phyloP scores from a whole-genome alignment of 2,113 vertebrate species.

The Condylura cristata region DNA sequence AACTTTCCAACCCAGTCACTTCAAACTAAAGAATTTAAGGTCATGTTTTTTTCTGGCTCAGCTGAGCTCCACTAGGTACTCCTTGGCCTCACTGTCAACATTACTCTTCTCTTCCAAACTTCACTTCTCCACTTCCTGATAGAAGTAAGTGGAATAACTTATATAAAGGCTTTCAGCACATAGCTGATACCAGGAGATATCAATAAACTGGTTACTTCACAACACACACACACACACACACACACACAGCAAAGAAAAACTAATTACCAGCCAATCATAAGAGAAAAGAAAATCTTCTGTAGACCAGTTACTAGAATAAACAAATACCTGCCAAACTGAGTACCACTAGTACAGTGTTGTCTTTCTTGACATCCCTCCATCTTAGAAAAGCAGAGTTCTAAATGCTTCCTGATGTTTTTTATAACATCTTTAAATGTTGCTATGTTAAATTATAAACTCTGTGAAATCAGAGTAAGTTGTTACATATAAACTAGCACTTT shows the following conservation, averaged over 20 bases:
- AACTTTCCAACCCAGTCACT: neutral
- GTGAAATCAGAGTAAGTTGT: neutral
- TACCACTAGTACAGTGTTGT: neutral
- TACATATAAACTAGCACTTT: neutral
- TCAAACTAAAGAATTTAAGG: neutral
- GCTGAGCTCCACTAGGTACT: neutral
- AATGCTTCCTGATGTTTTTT: neutral
- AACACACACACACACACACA: too few relatives aligned
- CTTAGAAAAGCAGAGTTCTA: neutral
- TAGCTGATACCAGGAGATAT: neutral
- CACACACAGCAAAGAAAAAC: too few relatives aligned
- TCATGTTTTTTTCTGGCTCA: neutral
- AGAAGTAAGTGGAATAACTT: neutral
- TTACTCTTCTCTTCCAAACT: neutral
- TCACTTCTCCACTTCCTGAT: neutral
- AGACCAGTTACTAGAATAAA: neutral
- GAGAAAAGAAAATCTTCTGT: neutral
- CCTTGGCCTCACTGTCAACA: neutral
- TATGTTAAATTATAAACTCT: neutral
- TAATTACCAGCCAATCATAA: neutral
- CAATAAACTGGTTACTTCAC: neutral
- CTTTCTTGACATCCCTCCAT: neutral
- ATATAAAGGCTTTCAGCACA: neutral
- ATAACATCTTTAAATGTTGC: neutral
- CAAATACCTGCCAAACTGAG: neutral